These are phyloP conservation scores for Pilophorus perplexus DNA, from an alignment of 2,888 invertebrate genomes.

Conservation along the genomic window DNA sequence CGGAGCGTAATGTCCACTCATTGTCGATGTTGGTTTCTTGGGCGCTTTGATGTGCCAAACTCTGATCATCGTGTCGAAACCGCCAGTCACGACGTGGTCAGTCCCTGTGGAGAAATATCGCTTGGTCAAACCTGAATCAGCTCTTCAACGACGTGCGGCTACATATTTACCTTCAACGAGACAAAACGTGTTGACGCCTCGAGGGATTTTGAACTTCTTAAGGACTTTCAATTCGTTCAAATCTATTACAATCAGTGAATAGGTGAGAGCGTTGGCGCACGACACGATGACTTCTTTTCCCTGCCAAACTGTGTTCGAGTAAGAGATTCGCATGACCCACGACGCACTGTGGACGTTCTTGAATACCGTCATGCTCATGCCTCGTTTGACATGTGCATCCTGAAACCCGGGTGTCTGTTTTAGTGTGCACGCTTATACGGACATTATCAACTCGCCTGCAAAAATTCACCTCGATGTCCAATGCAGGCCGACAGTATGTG, in stretches of 20 bases:
- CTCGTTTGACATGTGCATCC: slow-evolving; percentile 3
- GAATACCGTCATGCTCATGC: slow-evolving; percentile 5
- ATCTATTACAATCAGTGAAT: slow-evolving; percentile 28
- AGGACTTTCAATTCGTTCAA: slow-evolving; percentile 8
- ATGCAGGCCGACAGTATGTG: no score
- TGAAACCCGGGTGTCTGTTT: slow-evolving; percentile 5
- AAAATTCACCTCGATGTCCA: no score
- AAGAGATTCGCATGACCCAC: slow-evolving; percentile 25
- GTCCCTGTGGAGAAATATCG: slow-evolving; percentile 51
- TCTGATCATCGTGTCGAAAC: slow-evolving; percentile 67
- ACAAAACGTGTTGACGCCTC: slow-evolving; percentile 34
- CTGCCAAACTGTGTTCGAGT: slow-evolving; percentile 17
- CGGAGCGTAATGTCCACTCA: slow-evolving; percentile 67
- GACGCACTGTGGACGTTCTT: slow-evolving; percentile 11
- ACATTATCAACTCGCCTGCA: no score
- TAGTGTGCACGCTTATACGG: no score
- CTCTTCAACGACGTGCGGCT: no score
- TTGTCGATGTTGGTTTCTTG: slow-evolving; percentile 55
- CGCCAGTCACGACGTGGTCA: slow-evolving; percentile 61
- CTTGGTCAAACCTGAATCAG: not conserved
- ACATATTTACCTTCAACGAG: slow-evolving; percentile 23
- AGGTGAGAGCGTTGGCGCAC: slow-evolving; percentile 28
- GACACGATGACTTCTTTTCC: slow-evolving; percentile 36
- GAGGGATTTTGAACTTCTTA: slow-evolving; percentile 27
- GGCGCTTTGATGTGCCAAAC: slow-evolving; percentile 80